These are phyloP conservation scores for Lepidotrigona ventralis DNA, from an alignment of 1,140 invertebrate species.

Conservation along the genomic window DNA sequence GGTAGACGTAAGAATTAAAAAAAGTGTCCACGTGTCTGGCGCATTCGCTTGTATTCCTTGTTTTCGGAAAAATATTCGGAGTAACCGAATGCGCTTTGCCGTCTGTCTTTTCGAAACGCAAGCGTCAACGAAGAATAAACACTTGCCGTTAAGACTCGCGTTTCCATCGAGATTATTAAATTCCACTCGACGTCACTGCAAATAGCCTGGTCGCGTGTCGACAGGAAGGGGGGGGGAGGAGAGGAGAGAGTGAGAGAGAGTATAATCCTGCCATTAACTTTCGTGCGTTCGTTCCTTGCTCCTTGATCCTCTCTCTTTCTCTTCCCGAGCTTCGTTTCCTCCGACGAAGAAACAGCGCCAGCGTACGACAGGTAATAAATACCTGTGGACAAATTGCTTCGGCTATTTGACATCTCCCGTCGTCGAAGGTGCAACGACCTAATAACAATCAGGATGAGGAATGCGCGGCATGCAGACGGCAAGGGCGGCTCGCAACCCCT, in stretches of 20 bases:
- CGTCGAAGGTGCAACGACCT: conserved; percentile 34
- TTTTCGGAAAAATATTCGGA: not conserved
- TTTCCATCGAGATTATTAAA: conserved; percentile 54
- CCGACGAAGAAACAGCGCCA: not conserved
- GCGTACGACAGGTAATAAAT: conserved; percentile 49
- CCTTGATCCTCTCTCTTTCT: no score
- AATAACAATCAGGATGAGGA: conserved; percentile 55
- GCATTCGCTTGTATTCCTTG: no score
- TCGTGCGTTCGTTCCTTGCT: not conserved
- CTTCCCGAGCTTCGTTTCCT: not conserved
- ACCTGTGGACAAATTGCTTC: conserved; percentile 48
- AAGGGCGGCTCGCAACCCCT: not conserved
- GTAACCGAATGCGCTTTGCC: not conserved
- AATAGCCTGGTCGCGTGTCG: conserved; percentile 1
- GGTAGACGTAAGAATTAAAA: no score
- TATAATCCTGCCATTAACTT: conserved; percentile 31
- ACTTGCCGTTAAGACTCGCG: not conserved
- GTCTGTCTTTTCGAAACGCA: not conserved
- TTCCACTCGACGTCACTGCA: conserved; percentile 51
- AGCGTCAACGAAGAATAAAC: conserved; percentile 2
- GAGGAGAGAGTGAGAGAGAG: conserved; percentile 20
- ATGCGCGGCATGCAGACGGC: conserved; percentile 45
- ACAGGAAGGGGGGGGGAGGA: not conserved
- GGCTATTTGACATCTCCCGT: conserved; percentile 50
- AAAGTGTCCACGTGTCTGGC: no score